Evolutionary conservation across 2,113 vertebrate species (phyloP), one percentile per base, ranked within the genome.

Genomic region (Arothron firmamentum): DNA sequence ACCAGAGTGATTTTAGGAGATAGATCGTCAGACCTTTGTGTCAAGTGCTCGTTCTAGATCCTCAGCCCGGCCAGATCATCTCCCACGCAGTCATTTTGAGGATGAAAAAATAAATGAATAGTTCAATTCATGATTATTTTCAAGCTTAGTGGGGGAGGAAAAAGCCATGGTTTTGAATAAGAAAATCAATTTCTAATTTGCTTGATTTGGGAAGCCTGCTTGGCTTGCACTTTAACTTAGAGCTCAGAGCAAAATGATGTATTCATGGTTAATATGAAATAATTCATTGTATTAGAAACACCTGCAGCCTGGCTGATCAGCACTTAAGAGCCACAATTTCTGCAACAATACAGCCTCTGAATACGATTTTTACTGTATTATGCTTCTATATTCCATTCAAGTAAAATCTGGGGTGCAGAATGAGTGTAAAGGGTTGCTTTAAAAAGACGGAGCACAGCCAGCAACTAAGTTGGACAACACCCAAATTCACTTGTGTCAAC

Each of bases 391-490:
- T 43, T 43, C 3, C 41, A 12, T 3, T 43, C 41, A 45, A 5
- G 16, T 17, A 45, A 45, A 4, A 45, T 12, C 2, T 14, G 16
- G 16, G 3, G 16, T 16, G 43, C 25, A 41, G 56, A 10, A 52
- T 3, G 61, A 19, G 18, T 2, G 48, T 48, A 6, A 18, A 7
- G 2, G 20, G 28, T 13, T 18, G n/a, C 11, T 42, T 7, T 25
- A 50, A 45, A 15, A 61, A 56, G 11, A 61, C 31, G 56, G 56
- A 43, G 59, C 38, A 18, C 46, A 61, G 45, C 43, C 48, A 20
- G 13, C 52, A 52, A 19, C 66, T 42, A 14, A 65, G 50, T 19
- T 74, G 45, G 72, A 74, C 77, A 65, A 72, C 75, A 80, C 75
- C 62, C 74, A 78, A 5, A 45, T 61, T 9, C 42, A 63, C 46